phyloP scores from a whole-genome alignment of 2,888 invertebrate species.

The Petrolisthes cinctipes region DNA sequence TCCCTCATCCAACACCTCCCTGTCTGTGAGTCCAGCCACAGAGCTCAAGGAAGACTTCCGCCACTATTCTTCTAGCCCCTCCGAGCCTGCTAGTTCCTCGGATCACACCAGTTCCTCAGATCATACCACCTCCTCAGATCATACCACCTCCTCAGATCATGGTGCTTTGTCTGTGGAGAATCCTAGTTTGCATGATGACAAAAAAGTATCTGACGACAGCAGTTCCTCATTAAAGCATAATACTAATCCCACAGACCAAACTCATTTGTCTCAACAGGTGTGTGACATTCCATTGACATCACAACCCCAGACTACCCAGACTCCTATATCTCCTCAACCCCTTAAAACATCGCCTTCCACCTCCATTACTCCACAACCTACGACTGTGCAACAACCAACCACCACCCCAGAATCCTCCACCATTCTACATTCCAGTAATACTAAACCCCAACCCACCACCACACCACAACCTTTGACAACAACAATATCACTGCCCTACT shows the following conservation, averaged over 20 bases:
- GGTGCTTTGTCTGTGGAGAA: background rate
- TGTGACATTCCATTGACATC: background rate
- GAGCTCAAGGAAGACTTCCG: constrained; percentile 42
- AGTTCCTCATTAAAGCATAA: background rate
- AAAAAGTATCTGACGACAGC: background rate
- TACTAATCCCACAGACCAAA: background rate
- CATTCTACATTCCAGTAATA: background rate
- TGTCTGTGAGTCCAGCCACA: constrained; percentile 49
- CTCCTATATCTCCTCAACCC: background rate
- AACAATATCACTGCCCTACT: constrained; percentile 74
- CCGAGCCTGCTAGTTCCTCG: background rate
- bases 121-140: background rate
- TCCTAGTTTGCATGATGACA: no score
- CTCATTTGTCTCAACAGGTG: no score
- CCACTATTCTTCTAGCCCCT: background rate
- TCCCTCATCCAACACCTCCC: background rate
- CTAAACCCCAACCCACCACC: constrained; percentile 13
- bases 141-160: background rate
- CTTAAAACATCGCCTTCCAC: background rate
- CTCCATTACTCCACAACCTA: background rate
- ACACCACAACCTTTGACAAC: constrained; percentile 15
- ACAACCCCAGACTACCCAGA: background rate
- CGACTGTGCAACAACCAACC: background rate
- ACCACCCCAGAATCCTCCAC: background rate
- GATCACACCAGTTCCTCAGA: background rate